These are phyloP conservation scores for Cetoscarus ocellatus DNA, from an alignment of 2,797 vertebrate genomes.

Conservation along the genomic window DNA sequence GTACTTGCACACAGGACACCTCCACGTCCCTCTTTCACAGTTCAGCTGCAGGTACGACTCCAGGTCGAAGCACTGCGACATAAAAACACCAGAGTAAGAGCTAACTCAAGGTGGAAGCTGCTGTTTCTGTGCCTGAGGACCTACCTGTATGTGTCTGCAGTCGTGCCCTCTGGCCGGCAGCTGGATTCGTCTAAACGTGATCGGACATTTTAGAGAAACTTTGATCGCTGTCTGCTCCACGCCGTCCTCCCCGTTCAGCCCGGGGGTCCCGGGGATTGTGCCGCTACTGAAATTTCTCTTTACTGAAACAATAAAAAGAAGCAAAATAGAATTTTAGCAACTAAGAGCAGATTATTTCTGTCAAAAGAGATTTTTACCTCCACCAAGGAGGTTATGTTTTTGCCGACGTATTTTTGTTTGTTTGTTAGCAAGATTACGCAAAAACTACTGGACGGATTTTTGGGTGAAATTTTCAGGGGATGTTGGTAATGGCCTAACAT, in stretches of 20 bases:
- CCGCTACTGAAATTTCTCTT: constrained; percentile 97
- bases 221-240: constrained; percentile 98
- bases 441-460: no score
- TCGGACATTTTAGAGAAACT: constrained; percentile 96
- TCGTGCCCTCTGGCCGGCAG: constrained; percentile 95
- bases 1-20: constrained; percentile 98
- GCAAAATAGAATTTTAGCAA: no score
- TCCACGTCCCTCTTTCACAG: constrained; percentile 96
- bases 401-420: no score
- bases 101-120: neutral
- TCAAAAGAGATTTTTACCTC: no score
- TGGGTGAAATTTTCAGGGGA: no score
- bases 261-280: constrained; percentile 93
- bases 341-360: no score
- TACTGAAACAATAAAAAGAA: constrained; percentile 77
- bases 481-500: no score
- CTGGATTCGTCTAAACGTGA: constrained; percentile 97
- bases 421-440: no score
- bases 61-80: constrained; percentile 92
- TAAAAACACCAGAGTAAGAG: neutral
- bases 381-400: no score
- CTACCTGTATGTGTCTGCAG: constrained; percentile 93
- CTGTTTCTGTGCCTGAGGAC: neutral
- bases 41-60: constrained; percentile 97
- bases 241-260: constrained; percentile 94